phyloP scores from a whole-genome alignment of 2,113 vertebrate species.

The Equus przewalskii region DNA sequence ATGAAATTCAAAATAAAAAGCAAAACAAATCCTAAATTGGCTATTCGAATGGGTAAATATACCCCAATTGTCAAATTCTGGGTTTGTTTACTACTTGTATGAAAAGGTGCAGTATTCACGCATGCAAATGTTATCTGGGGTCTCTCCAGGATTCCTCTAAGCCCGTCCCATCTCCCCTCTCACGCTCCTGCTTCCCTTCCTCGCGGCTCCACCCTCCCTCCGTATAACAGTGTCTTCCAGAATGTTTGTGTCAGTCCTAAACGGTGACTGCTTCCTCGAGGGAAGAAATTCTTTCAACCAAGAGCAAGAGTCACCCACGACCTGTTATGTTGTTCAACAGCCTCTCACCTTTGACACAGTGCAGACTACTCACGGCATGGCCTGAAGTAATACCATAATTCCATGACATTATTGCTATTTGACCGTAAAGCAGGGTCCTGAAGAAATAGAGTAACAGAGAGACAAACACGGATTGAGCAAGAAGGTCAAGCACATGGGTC shows the following conservation, averaged over 20 bases:
- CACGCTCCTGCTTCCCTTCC: rapidly evolving
- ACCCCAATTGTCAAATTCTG: not conserved
- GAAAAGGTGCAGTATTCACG: not conserved
- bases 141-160: not conserved
- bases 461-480: not conserved
- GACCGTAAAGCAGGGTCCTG: not conserved
- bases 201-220: not conserved
- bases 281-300: not conserved
- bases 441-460: not conserved
- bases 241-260: not conserved
- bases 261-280: not conserved
- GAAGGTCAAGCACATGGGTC: not conserved
- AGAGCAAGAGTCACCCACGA: rapidly evolving
- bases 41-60: not conserved
- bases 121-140: not conserved
- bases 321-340: rapidly evolving
- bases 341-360: not conserved
- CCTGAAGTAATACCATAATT: rapidly evolving
- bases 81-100: not conserved
- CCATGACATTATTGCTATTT: rapidly evolving
- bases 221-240: not conserved
- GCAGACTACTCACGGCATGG: rapidly evolving
- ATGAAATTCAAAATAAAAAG: not conserved
- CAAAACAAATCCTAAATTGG: not conserved
- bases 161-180: too few relatives aligned